A percentile compares a stretch with the other conserved stretches of the same genome.
Conservation (phyloP, 2,888 invertebrate species). For the Nomada lathburiana region DNA sequence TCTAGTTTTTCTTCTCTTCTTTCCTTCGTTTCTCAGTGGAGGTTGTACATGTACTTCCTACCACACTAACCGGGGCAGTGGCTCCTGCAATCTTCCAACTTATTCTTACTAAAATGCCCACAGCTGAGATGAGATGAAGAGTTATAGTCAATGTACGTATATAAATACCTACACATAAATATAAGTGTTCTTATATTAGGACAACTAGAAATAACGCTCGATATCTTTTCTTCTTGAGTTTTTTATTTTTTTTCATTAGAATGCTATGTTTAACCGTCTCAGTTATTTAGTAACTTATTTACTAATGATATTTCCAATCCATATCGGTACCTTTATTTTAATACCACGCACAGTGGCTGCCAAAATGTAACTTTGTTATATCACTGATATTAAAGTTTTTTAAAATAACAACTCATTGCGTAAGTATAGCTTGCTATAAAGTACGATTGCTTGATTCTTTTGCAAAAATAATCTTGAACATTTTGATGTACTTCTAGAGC, state of each 20-base stretch:
- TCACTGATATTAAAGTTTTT: too few species aligned
- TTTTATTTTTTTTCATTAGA: neutral
- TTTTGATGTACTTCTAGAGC: too few species aligned
- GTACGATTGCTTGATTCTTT: too few species aligned
- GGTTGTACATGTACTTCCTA: constrained; percentile 28
- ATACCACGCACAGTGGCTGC: too few species aligned
- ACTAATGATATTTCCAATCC: neutral
- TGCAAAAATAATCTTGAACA: too few species aligned
- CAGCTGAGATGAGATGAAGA: constrained; percentile 47
- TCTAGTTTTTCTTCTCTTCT: constrained; percentile 19
- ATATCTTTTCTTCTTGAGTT: neutral
- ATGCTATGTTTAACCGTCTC: neutral
- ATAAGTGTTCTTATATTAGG: constrained; percentile 14
- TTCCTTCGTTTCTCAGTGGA: constrained; percentile 29
- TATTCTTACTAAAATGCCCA: constrained; percentile 34
- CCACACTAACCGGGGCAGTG: constrained; percentile 63
- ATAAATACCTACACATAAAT: constrained; percentile 36
- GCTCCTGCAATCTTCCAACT: constrained; percentile 62
- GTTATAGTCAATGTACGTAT: constrained; percentile 30
- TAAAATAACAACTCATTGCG: too few species aligned
- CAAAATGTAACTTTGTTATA: too few species aligned
- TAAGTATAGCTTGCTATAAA: too few species aligned
- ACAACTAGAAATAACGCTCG: constrained; percentile 29
- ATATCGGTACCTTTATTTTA: too few species aligned
- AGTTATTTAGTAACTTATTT: constrained; percentile 8